phyloP scores from a whole-genome alignment of 2,888 invertebrate genomes.

The Drosophila pegasa region DNA sequence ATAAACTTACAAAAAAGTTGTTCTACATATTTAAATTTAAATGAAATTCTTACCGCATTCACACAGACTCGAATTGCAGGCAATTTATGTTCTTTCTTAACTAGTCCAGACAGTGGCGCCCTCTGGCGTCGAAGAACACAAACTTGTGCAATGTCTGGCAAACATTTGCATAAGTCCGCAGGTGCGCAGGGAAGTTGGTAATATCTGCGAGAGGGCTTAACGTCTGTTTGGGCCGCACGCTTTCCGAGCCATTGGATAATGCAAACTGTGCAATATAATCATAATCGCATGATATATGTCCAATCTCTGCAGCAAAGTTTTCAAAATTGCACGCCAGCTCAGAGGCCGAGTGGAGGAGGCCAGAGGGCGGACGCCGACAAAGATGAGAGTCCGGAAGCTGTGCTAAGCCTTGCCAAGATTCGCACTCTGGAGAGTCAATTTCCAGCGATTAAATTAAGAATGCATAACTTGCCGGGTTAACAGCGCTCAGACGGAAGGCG shows the following conservation, averaged over 20 bases:
- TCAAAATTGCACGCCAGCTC: conserved; percentile 39
- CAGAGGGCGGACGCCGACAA: not conserved
- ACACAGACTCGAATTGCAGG: conserved; percentile 1
- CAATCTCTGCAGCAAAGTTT: conserved; percentile 75
- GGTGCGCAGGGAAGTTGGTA: conserved; percentile 12
- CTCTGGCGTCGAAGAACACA: conserved; percentile 31
- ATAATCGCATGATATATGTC: conserved; percentile 81
- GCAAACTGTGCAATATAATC: conserved; percentile 78
- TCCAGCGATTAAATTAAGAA: conserved; percentile 80
- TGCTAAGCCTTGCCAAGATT: conserved; percentile 53
- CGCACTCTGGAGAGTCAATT: conserved; percentile 76
- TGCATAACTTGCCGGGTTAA: conserved; percentile 79
- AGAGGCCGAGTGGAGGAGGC: conserved; percentile 2
- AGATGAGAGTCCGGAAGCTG: conserved; percentile 16
- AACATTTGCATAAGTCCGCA: conserved; percentile 51
- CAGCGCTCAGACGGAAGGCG: conserved; percentile 46
- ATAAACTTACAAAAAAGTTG: no score
- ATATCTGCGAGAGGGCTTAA: conserved; percentile 45
- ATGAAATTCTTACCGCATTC: not conserved
- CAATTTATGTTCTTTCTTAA: conserved; percentile 31
- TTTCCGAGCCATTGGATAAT: conserved; percentile 77
- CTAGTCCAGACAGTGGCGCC: conserved; percentile 37
- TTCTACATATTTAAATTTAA: not conserved
- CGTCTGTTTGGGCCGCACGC: conserved; percentile 53
- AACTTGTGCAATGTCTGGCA: conserved; percentile 49